These are phyloP conservation scores for Drosophila miranda DNA, from an alignment of 1,140 invertebrate genomes.

Conservation along the genomic window DNA sequence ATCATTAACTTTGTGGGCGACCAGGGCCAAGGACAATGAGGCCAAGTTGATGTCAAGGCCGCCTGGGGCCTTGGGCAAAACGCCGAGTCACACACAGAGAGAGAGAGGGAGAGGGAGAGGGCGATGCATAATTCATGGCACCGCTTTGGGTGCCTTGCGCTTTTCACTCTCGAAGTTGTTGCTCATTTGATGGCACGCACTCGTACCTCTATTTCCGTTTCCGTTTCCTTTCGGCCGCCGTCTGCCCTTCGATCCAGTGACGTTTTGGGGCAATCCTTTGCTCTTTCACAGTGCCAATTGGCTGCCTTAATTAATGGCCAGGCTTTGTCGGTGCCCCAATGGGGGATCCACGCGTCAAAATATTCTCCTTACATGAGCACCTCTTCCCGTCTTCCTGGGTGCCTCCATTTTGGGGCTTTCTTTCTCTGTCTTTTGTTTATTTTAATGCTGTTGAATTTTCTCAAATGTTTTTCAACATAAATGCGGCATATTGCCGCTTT, in stretches of 20 bases:
- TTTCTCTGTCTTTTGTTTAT: too few species aligned
- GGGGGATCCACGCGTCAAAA: neutral
- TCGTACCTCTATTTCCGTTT: neutral
- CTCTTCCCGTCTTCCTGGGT: slow-evolving; percentile 1
- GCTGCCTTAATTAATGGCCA: slow-evolving; percentile 65
- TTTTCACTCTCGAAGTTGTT: neutral
- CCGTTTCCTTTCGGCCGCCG: neutral
- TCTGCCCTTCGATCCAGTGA: slow-evolving; percentile 6
- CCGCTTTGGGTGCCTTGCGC: slow-evolving; percentile 27
- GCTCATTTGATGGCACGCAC: slow-evolving; percentile 6
- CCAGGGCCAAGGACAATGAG: too few species aligned
- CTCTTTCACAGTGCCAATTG: slow-evolving; percentile 31
- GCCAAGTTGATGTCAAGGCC: slow-evolving; percentile 19
- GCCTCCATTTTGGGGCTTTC: neutral
- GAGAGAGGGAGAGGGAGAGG: slow-evolving; percentile 15
- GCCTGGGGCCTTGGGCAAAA: slow-evolving; percentile 15
- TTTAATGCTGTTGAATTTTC: slow-evolving; percentile 37
- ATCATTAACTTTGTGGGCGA: slow-evolving; percentile 26
- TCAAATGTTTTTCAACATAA: slow-evolving; percentile 36
- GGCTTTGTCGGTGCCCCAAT: slow-evolving; percentile 26
- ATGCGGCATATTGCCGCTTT: slow-evolving; percentile 45
- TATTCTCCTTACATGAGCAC: slow-evolving; percentile 41
- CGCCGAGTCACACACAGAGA: slow-evolving; percentile 3
- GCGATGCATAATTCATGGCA: slow-evolving; percentile 47
- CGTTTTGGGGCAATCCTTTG: slow-evolving; percentile 2